Percentiles rank a stretch among this genome's conserved stretches.
Evolutionary conservation across 2,888 invertebrate species (phyloP).

Genomic region (Lasioglossum marginatum): DNA sequence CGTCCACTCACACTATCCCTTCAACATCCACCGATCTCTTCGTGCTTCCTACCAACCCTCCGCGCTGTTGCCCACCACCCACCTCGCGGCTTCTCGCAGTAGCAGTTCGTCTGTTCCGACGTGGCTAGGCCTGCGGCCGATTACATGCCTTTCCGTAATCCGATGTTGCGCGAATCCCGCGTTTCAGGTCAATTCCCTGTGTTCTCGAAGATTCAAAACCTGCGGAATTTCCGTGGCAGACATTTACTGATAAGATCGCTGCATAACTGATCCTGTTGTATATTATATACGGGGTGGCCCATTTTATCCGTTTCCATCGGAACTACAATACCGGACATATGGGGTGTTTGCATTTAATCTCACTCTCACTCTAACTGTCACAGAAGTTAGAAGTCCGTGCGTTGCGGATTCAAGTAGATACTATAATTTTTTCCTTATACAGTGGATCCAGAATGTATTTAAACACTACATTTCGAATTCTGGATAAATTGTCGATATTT

Average conservation of each 20-base stretch:
- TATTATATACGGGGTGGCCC: constrained; percentile 3
- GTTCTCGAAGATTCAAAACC: constrained; percentile 58
- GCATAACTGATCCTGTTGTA: background rate
- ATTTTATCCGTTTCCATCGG: background rate
- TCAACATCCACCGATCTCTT: constrained; percentile 61
- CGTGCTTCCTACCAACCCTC: constrained; percentile 57
- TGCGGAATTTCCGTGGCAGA: constrained; percentile 51
- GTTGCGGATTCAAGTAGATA: background rate
- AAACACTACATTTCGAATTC: background rate
- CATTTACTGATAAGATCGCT: background rate
- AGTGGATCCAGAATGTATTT: background rate
- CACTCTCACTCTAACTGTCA: background rate
- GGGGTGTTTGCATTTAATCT: background rate
- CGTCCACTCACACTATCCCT: constrained; percentile 66
- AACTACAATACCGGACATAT: background rate
- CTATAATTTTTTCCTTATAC: too few species aligned
- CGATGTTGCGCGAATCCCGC: constrained; percentile 79
- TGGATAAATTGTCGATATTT: background rate
- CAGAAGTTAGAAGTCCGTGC: background rate
- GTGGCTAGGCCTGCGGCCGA: constrained; percentile 80
- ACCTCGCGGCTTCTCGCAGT: constrained; percentile 68
- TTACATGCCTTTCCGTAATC: constrained; percentile 82
- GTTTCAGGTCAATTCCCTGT: constrained; percentile 57
- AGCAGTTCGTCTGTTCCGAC: constrained; percentile 75
- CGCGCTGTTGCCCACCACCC: constrained; percentile 61